These are phyloP conservation scores for Catocala fraxini DNA, from an alignment of 2,888 invertebrate genomes.

Conservation along the genomic window DNA sequence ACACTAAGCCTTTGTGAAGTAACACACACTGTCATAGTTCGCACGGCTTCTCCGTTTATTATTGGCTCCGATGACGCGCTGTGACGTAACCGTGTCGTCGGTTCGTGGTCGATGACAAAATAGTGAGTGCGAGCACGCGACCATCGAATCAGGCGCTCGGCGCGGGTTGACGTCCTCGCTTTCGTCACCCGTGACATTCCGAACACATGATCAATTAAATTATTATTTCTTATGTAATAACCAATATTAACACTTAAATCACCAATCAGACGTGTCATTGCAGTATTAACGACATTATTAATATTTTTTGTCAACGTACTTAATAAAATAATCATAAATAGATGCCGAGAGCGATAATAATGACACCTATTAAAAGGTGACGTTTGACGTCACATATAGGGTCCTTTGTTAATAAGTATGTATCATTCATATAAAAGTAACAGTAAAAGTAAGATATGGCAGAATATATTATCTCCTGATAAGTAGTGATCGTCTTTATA, in stretches of 20 bases:
- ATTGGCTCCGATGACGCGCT: slow-evolving; percentile 49
- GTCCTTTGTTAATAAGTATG: slow-evolving; percentile 54
- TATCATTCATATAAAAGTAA: slow-evolving; percentile 45
- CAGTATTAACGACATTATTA: no score
- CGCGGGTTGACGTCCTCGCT: slow-evolving; percentile 32
- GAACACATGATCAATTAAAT: slow-evolving; percentile 22
- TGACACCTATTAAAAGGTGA: slow-evolving; percentile 47
- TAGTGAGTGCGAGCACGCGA: slow-evolving; percentile 53
- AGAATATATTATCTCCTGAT: slow-evolving; percentile 43
- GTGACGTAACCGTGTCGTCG: slow-evolving; percentile 52
- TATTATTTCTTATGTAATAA: slow-evolving; percentile 2
- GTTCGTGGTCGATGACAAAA: slow-evolving; percentile 48
- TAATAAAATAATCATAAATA: not conserved
- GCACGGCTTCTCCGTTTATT: slow-evolving; percentile 45
- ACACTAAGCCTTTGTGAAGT: slow-evolving; percentile 27
- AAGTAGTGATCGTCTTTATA: slow-evolving; percentile 15
- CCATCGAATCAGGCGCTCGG: slow-evolving; percentile 46
- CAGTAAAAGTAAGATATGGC: slow-evolving; percentile 39
- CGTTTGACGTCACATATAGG: slow-evolving; percentile 52
- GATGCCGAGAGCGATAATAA: not conserved
- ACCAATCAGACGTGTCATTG: no score
- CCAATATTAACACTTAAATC: no score
- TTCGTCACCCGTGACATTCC: slow-evolving; percentile 25
- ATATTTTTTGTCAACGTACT: no score
- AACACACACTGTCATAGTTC: slow-evolving; percentile 35